Evolutionary conservation across 2,797 vertebrate genomes (phyloP).

Genomic region (Botia almorhae): DNA sequence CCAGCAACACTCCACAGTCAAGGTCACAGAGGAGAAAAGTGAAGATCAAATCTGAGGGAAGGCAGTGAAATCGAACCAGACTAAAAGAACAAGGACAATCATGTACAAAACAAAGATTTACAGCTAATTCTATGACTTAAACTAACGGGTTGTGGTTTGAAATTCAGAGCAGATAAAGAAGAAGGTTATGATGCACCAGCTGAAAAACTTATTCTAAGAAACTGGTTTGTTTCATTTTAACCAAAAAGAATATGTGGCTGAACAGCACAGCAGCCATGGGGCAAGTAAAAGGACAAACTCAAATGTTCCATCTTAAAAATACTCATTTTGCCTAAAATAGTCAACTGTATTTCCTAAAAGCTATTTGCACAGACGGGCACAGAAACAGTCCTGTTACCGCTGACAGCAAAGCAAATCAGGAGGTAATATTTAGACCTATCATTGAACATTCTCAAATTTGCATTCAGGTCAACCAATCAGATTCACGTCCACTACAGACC

Average conservation of each 20-base stretch:
- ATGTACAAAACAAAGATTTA: conserved; percentile 9
- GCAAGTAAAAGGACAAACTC: background rate
- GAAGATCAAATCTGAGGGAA: conserved; percentile 28
- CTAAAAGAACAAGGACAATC: conserved; percentile 16
- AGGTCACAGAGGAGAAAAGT: conserved; percentile 71
- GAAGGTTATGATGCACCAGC: background rate
- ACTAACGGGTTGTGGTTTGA: background rate
- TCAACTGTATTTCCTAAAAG: background rate
- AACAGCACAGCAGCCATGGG: background rate
- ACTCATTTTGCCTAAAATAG: background rate
- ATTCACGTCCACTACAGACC: background rate
- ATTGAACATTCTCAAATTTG: conserved; percentile 8
- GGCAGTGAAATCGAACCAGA: background rate
- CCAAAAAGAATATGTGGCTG: background rate
- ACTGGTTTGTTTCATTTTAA: background rate
- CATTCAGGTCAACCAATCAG: conserved; percentile 4
- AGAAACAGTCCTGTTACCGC: background rate
- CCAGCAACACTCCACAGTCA: conserved; percentile 64
- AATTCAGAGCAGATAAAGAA: background rate
- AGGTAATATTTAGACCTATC: background rate
- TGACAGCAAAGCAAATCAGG: conserved; percentile 1
- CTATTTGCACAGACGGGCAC: background rate
- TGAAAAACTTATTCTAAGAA: background rate
- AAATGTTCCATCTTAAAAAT: background rate
- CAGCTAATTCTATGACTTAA: background rate